Evolutionary conservation across 2,797 vertebrate genomes (phyloP).

Genomic region (Myripristis murdjan): DNA sequence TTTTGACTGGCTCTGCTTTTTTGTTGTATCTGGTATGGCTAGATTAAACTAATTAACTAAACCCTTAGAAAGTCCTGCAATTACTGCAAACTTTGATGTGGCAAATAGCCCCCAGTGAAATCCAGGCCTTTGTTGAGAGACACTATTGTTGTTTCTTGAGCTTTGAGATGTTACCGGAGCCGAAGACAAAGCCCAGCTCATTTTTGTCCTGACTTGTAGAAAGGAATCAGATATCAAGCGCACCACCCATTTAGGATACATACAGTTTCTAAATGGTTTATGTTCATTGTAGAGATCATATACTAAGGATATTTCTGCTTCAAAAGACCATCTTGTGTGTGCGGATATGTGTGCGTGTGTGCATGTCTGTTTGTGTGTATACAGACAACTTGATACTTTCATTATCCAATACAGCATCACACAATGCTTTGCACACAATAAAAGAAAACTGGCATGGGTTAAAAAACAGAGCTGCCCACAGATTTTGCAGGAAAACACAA

Average conservation of each 20-base stretch:
- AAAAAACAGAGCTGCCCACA: too few species aligned
- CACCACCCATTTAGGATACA: slow-evolving; percentile 14
- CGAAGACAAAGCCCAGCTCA: slow-evolving; percentile 3
- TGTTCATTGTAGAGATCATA: not conserved
- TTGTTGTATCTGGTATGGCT: too few species aligned
- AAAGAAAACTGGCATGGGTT: too few species aligned
- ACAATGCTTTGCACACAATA: too few species aligned
- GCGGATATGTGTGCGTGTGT: not conserved
- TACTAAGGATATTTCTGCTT: slow-evolving; percentile 12
- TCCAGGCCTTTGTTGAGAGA: not conserved
- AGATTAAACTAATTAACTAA: not conserved
- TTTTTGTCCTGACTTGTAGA: slow-evolving; percentile 53
- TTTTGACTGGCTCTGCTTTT: too few species aligned
- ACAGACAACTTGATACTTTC: too few species aligned
- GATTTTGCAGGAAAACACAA: not conserved
- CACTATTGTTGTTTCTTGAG: not conserved
- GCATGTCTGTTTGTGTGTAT: slow-evolving; percentile 5
- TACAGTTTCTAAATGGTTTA: slow-evolving; percentile 39
- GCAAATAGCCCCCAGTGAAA: slow-evolving; percentile 13
- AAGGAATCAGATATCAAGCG: slow-evolving; percentile 45
- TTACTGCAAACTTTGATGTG: slow-evolving; percentile 12
- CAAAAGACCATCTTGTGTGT: not conserved
- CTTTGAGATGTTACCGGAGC: slow-evolving; percentile 9
- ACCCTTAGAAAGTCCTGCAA: not conserved
- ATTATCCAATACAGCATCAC: too few species aligned